Evolutionary conservation across 2,888 invertebrate species (phyloP).

Genomic region (Autographa gamma): DNA sequence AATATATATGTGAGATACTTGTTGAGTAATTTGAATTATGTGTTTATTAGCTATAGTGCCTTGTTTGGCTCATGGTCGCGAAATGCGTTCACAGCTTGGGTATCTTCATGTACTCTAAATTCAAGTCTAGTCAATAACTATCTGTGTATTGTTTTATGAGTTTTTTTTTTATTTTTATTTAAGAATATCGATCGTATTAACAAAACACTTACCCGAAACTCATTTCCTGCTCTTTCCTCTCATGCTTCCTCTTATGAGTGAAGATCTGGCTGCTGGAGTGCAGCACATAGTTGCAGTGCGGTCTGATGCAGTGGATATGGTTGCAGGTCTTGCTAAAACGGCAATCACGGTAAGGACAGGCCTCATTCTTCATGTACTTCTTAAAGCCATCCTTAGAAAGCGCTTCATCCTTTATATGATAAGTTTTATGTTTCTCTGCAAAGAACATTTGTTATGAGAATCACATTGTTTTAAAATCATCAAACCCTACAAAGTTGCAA

Average conservation of each 20-base stretch:
- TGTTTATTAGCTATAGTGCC: conserved; percentile 26
- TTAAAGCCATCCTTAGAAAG: conserved; percentile 98
- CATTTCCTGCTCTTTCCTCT: conserved; percentile 97
- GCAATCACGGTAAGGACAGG: conserved; percentile 97
- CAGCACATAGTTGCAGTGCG: conserved; percentile 98
- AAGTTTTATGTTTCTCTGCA: conserved; percentile 99
- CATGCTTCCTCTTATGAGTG: conserved; percentile 99
- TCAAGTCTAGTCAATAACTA: not conserved
- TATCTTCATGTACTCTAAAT: not conserved
- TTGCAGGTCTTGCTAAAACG: conserved; percentile 98
- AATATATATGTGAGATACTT: conserved; percentile 40
- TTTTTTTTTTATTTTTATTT: too few relatives aligned
- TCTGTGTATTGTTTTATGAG: too few relatives aligned
- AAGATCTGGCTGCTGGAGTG: conserved; percentile 99
- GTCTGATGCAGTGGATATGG: conserved; percentile 99
- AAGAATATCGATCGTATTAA: not conserved
- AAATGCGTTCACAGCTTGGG: not conserved
- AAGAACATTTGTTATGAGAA: conserved; percentile 5
- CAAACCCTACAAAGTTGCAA: conserved; percentile 1
- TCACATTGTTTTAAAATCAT: not conserved
- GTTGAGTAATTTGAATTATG: conserved; percentile 38
- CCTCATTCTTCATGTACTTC: conserved; percentile 99
- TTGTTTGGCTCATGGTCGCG: not conserved
- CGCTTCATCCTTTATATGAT: conserved; percentile 99
- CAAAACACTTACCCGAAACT: conserved; percentile 92